Percentiles rank a stretch among this genome's conserved stretches.
phyloP scores from a whole-genome alignment of 2,113 vertebrate species.

The Tachysurus fulvidraco region DNA sequence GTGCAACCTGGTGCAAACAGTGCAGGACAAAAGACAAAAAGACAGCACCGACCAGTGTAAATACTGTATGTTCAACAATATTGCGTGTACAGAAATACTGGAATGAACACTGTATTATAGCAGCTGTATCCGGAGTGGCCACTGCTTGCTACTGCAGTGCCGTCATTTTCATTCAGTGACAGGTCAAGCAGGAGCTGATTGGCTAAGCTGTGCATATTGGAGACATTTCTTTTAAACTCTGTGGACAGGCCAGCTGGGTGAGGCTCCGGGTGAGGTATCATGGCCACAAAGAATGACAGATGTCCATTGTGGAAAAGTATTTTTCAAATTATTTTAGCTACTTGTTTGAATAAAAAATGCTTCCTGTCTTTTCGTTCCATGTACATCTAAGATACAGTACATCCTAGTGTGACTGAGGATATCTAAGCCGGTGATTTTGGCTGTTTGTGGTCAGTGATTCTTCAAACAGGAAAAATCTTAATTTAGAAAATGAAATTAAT shows the following conservation, averaged over 20 bases:
- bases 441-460: not conserved
- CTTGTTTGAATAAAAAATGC: conserved; percentile 65
- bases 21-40: too few relatives aligned
- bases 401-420: not conserved
- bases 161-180: too few relatives aligned
- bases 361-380: not conserved
- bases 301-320: conserved; percentile 67
- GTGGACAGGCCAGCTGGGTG: conserved; percentile 58
- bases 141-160: too few relatives aligned
- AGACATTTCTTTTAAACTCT: conserved; percentile 63
- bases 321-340: not conserved
- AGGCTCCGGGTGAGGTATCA: conserved; percentile 57
- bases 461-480: not conserved
- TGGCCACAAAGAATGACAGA: conserved; percentile 58
- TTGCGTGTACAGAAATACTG: too few relatives aligned
- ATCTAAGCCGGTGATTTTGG: not conserved
- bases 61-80: too few relatives aligned
- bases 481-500: not conserved
- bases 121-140: too few relatives aligned
- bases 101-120: too few relatives aligned
- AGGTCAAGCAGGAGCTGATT: conserved; percentile 24
- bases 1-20: too few relatives aligned
- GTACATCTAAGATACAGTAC: not conserved
- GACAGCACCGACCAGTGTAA: too few relatives aligned
- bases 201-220: conserved; percentile 56